Percentiles rank a stretch among this genome's conserved stretches.
phyloP scores from a whole-genome alignment of 2,797 vertebrate genomes.

The Denticeps clupeoides region DNA sequence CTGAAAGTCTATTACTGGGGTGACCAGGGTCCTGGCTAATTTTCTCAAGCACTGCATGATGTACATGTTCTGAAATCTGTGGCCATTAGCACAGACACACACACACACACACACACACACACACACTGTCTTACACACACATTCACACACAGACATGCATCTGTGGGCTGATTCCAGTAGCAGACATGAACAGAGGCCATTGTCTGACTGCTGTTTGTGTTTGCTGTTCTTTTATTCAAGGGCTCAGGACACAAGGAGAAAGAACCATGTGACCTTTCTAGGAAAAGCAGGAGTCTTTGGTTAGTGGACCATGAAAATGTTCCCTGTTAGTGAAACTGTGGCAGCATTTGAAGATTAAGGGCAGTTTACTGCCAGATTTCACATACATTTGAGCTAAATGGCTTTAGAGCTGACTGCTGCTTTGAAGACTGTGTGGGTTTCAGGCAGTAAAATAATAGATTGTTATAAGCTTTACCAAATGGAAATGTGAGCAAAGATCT shows the following conservation, averaged over 20 bases:
- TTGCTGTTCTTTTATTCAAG: not conserved
- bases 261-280: not conserved
- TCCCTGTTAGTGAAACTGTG: not conserved
- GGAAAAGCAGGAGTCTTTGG: not conserved
- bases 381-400: too few species aligned
- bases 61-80: too few species aligned
- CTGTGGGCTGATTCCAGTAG: not conserved
- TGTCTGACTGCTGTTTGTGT: not conserved
- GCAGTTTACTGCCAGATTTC: not conserved
- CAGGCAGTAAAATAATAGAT: not conserved
- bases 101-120: not conserved
- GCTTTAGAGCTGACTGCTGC: too few species aligned
- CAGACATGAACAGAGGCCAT: not conserved
- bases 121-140: not conserved
- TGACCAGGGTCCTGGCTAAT: too few species aligned
- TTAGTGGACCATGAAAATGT: not conserved
- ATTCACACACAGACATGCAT: not conserved
- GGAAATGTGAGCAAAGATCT: not conserved
- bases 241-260: not conserved
- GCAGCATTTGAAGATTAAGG: slow-evolving; percentile 11
- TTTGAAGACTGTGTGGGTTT: not conserved
- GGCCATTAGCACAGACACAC: not conserved
- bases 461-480: not conserved
- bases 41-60: too few species aligned
- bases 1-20: too few species aligned